A percentile compares a stretch with the other conserved stretches of the same genome.
phyloP scores from a whole-genome alignment of 2,797 vertebrate genomes.

The Macropus fuliginosus region DNA sequence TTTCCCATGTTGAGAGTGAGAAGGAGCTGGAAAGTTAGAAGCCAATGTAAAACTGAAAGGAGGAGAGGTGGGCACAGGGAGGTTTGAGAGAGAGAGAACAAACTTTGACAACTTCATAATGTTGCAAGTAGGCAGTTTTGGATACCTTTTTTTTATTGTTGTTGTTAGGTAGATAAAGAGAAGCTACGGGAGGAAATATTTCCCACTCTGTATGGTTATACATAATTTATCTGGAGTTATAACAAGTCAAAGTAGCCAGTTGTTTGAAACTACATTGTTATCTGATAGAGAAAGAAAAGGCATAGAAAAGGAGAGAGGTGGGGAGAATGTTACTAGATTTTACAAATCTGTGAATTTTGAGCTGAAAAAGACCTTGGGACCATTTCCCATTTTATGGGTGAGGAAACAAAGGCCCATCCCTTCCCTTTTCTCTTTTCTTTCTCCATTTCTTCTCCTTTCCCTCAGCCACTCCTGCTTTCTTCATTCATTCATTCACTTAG shows the following conservation, averaged over 20 bases:
- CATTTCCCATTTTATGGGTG: background rate
- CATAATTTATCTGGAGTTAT: background rate
- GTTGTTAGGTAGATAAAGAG: background rate
- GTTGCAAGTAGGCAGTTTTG: background rate
- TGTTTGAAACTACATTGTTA: background rate
- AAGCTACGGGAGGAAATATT: background rate
- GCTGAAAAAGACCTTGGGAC: background rate
- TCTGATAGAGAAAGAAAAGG: background rate
- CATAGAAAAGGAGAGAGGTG: background rate
- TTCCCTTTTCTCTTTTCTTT: no score
- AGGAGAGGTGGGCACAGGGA: background rate
- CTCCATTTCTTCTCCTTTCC: background rate
- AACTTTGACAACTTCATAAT: background rate
- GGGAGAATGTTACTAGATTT: background rate
- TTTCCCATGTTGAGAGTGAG: background rate
- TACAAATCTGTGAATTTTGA: background rate
- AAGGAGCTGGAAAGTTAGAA: background rate
- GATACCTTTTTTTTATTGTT: background rate
- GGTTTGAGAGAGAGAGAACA: rapidly evolving
- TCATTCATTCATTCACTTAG: background rate
- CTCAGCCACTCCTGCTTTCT: background rate
- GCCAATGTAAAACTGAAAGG: background rate
- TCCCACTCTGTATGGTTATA: background rate
- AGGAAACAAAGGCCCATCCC: background rate
- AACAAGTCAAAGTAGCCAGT: background rate